Evolutionary conservation across 2,888 invertebrate genomes (phyloP).

Genomic region (Nephrotoma appendiculata): DNA sequence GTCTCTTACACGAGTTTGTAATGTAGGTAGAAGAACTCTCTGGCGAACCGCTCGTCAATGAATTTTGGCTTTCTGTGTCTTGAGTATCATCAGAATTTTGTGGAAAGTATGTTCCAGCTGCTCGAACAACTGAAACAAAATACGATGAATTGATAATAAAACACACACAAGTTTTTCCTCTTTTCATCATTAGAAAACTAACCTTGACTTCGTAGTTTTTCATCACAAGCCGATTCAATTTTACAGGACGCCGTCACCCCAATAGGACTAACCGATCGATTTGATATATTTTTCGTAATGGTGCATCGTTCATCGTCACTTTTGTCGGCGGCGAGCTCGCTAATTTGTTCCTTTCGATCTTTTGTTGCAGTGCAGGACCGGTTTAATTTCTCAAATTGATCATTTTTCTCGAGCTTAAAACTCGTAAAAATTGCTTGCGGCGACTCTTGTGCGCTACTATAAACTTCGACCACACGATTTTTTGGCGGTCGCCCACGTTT

Average conservation of each 20-base stretch:
- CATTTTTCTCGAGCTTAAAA: conserved; percentile 73
- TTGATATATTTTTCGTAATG: not conserved
- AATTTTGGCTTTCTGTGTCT: not conserved
- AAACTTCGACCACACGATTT: conserved; percentile 84
- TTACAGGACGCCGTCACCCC: not conserved
- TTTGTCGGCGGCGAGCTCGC: not conserved
- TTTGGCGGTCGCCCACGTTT: conserved; percentile 94
- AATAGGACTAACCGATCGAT: not conserved
- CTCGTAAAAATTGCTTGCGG: conserved; percentile 89
- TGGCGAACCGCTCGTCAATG: conserved; percentile 5
- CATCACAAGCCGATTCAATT: not conserved
- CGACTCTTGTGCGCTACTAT: conserved; percentile 61
- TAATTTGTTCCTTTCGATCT: not conserved
- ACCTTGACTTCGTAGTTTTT: not conserved
- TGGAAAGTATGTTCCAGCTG: conserved; percentile 29
- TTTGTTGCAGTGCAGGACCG: not conserved
- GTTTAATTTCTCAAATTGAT: conserved; percentile 15
- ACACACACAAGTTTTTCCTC: not conserved
- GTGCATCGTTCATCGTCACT: not conserved
- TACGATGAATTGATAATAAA: conserved; percentile 40
- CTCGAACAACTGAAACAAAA: conserved; percentile 28
- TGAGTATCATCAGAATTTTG: conserved; percentile 19
- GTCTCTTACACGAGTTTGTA: conserved; percentile 42
- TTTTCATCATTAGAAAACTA: not conserved
- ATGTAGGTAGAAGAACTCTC: not conserved